phyloP scores from a whole-genome alignment of 2,113 vertebrate species.

The Gambusia holbrooki region DNA sequence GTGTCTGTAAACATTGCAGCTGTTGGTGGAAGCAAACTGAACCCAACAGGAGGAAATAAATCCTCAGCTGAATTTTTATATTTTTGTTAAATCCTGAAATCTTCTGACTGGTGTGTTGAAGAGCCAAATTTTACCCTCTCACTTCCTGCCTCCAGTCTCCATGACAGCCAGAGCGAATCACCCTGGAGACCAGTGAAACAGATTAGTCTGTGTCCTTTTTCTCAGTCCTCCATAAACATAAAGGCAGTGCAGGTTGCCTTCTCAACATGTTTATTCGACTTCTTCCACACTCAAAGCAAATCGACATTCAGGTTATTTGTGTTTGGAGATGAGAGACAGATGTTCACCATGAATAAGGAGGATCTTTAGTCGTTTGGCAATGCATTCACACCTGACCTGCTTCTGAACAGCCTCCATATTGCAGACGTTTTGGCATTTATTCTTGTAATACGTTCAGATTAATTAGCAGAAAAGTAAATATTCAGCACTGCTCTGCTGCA shows the following conservation, averaged over 20 bases:
- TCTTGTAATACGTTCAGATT: constrained; percentile 21
- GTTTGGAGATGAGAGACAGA: background rate
- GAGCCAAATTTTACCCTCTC: constrained; percentile 13
- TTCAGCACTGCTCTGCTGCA: background rate
- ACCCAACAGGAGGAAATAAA: background rate
- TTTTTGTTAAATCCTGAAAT: constrained; percentile 15
- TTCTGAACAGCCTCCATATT: constrained; percentile 1
- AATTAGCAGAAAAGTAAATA: constrained; percentile 19
- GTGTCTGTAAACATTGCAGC: no score
- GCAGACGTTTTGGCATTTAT: background rate
- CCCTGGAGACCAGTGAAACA: constrained; percentile 43
- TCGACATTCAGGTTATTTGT: constrained; percentile 3
- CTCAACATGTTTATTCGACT: background rate
- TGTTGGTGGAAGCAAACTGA: background rate
- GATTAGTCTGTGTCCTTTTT: constrained; percentile 35
- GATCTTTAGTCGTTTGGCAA: background rate
- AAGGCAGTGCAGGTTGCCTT: constrained; percentile 19
- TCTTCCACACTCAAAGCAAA: background rate
- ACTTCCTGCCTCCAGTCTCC: constrained; percentile 53
- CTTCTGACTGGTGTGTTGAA: constrained; percentile 10
- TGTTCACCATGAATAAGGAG: constrained; percentile 10
- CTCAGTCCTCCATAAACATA: constrained; percentile 40
- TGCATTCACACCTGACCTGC: background rate
- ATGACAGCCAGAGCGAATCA: constrained; percentile 62
- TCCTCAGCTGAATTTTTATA: background rate